Percentiles rank a stretch among this genome's conserved stretches.
These are phyloP conservation scores for Leptoteleia sp. DNA, from an alignment of 1,140 invertebrate genomes.

Conservation along the genomic window DNA sequence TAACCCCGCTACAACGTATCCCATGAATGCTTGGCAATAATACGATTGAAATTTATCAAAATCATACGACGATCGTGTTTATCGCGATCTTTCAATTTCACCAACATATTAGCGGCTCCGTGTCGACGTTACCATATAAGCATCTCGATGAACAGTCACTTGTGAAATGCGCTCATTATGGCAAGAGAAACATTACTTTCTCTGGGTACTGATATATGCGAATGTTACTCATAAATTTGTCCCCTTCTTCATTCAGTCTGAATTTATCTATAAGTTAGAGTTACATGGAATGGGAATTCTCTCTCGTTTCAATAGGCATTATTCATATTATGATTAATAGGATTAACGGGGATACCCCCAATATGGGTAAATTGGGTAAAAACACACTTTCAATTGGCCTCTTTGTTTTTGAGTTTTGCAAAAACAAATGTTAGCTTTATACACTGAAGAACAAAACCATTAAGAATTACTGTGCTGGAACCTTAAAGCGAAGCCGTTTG, in stretches of 20 bases:
- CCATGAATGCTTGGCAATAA: not conserved
- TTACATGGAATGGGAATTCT: conserved; percentile 32
- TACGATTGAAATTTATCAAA: conserved; percentile 11
- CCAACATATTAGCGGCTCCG: conserved; percentile 36
- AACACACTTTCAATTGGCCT: conserved; percentile 21
- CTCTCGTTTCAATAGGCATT: conserved; percentile 42
- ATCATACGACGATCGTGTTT: conserved; percentile 11
- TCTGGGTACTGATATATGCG: conserved; percentile 54
- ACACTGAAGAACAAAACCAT: too few species aligned
- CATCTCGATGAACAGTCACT: conserved; percentile 65
- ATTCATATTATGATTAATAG: conserved; percentile 53
- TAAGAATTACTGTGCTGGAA: too few species aligned
- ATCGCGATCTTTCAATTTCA: conserved; percentile 53
- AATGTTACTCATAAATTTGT: conserved; percentile 65
- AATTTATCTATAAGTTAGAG: conserved; percentile 46
- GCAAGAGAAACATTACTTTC: conserved; percentile 66
- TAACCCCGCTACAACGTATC: not conserved
- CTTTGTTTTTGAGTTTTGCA: conserved; percentile 10
- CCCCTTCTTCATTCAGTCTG: conserved; percentile 52
- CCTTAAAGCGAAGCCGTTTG: too few species aligned
- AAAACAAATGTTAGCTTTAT: too few species aligned
- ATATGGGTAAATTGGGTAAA: too few species aligned
- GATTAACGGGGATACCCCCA: not conserved
- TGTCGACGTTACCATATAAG: conserved; percentile 63
- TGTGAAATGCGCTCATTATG: conserved; percentile 67